These are phyloP conservation scores for Serranus cabrilla DNA, from an alignment of 2,797 vertebrate species.

Conservation along the genomic window DNA sequence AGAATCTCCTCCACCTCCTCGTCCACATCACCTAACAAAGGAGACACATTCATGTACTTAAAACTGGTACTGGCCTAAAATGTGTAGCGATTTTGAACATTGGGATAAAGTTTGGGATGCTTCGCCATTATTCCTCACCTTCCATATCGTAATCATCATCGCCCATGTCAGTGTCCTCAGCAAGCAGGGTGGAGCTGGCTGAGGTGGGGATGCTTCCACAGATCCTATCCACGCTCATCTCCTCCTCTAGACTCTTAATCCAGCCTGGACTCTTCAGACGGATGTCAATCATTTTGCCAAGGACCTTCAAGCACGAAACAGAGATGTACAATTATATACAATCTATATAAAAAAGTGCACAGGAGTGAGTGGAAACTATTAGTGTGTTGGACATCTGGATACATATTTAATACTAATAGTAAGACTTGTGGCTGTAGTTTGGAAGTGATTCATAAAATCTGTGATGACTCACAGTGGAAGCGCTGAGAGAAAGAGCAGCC, in stretches of 20 bases:
- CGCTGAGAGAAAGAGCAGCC: slow-evolving; percentile 90
- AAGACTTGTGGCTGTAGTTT: neutral
- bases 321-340: too few relatives aligned
- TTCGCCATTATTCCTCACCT: slow-evolving; percentile 84
- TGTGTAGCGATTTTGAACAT: neutral
- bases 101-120: neutral
- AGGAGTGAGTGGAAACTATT: neutral
- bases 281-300: slow-evolving; percentile 91
- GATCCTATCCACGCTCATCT: slow-evolving; percentile 96
- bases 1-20: slow-evolving; percentile 97
- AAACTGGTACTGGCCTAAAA: neutral
- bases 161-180: slow-evolving; percentile 93
- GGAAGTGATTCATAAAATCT: neutral
- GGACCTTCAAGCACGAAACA: slow-evolving; percentile 81
- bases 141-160: slow-evolving; percentile 98
- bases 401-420: neutral
- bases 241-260: slow-evolving; percentile 95
- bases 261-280: slow-evolving; percentile 95
- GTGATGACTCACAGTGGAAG: slow-evolving; percentile 82
- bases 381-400: neutral
- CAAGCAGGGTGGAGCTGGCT: slow-evolving; percentile 95
- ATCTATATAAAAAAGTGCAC: neutral
- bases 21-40: slow-evolving; percentile 91
- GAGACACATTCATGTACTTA: neutral
- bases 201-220: slow-evolving; percentile 91